Conservation (phyloP, 2,113 vertebrate genomes). For the Dromas ardeola region DNA sequence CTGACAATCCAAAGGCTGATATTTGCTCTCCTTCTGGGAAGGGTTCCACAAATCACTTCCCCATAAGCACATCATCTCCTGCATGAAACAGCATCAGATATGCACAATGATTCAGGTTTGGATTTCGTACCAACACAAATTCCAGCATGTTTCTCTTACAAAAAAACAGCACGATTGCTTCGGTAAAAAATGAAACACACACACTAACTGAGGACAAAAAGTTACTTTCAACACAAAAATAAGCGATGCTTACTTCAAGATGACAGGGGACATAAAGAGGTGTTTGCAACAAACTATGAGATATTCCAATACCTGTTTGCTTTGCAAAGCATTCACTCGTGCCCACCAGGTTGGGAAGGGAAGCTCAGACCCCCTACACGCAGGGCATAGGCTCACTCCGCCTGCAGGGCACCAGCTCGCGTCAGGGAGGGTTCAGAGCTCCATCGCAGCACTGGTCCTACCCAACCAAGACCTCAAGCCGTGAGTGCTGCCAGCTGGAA, state of each 20-base stretch:
- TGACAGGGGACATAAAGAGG: neutral
- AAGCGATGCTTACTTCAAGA: neutral
- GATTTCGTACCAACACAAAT: neutral
- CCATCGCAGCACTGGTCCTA: neutral
- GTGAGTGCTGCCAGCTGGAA: too few species aligned
- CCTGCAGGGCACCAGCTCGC: rapidly evolving
- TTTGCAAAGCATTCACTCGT: neutral
- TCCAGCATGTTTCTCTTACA: neutral
- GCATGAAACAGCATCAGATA: neutral
- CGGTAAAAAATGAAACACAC: neutral
- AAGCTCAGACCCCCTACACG: rapidly evolving
- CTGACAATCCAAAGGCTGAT: neutral
- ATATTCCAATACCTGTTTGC: neutral
- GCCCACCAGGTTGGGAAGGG: rapidly evolving
- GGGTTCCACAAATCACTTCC: neutral
- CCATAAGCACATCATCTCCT: neutral
- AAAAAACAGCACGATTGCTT: neutral
- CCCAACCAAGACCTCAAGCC: neutral
- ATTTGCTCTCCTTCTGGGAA: neutral
- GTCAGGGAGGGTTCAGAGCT: neutral
- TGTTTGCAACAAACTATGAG: neutral
- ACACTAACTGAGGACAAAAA: neutral
- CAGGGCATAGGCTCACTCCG: neutral
- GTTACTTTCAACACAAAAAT: neutral
- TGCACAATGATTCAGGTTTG: neutral